phyloP scores from a whole-genome alignment of 2,797 vertebrate genomes.

The Semaprochilodus insignis region DNA sequence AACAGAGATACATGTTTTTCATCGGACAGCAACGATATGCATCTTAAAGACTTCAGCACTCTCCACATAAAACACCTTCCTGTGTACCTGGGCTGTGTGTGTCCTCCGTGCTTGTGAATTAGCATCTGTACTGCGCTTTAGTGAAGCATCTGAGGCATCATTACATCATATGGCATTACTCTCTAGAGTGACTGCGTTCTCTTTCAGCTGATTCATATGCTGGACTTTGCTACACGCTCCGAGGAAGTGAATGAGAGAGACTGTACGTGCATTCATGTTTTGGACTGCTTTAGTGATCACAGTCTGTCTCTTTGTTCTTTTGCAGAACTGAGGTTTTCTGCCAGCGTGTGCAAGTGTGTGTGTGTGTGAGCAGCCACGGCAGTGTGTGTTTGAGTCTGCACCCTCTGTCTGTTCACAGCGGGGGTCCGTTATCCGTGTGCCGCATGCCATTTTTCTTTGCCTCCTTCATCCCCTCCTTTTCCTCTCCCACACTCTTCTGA shows the following conservation, averaged over 20 bases:
- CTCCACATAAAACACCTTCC: too few relatives aligned
- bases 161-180: conserved; percentile 24
- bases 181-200: background rate
- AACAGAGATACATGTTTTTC: too few relatives aligned
- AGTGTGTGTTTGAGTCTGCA: conserved; percentile 31
- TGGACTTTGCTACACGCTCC: background rate
- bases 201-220: conserved; percentile 12
- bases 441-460: conserved; percentile 25
- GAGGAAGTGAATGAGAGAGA: background rate
- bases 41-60: too few relatives aligned
- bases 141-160: background rate
- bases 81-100: too few relatives aligned
- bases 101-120: background rate
- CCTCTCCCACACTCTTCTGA: conserved; percentile 11
- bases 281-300: conserved; percentile 23
- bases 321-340: conserved; percentile 36
- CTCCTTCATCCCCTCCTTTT: conserved; percentile 31
- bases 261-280: conserved; percentile 9
- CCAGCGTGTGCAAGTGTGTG: conserved; percentile 26
- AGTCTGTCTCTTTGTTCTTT: conserved; percentile 20
- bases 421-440: conserved; percentile 31
- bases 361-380: conserved; percentile 20
- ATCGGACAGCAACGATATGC: too few relatives aligned
- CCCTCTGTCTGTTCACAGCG: conserved; percentile 38
- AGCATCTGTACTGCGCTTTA: background rate